phyloP scores from a whole-genome alignment of 2,797 vertebrate genomes.

The Muscicapa striata region DNA sequence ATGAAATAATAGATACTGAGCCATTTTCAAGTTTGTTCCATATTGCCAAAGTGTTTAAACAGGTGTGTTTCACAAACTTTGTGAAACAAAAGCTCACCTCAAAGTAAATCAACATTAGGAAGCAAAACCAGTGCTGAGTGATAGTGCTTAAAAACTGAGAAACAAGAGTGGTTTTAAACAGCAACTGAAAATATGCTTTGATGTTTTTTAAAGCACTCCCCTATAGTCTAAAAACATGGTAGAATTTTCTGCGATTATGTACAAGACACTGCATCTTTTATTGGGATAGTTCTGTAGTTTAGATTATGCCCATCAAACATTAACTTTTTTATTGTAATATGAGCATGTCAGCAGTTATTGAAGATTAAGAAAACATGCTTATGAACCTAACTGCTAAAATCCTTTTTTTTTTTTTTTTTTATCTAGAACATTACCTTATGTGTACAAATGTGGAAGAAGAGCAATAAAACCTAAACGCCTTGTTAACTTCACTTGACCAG shows the following conservation, averaged over 20 bases:
- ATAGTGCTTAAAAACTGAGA: slow-evolving; percentile 62
- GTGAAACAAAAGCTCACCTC: slow-evolving; percentile 61
- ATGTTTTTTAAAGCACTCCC: slow-evolving; percentile 19
- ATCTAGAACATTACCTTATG: background rate
- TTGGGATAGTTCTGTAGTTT: background rate
- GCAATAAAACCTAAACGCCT: background rate
- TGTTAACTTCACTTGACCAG: background rate
- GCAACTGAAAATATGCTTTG: slow-evolving; percentile 42
- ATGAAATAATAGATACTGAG: slow-evolving; percentile 70
- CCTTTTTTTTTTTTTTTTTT: background rate
- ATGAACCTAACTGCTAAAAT: background rate
- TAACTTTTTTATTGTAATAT: background rate
- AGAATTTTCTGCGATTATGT: background rate
- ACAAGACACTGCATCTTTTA: background rate
- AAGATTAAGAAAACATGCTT: background rate
- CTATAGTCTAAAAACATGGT: background rate
- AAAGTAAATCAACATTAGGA: slow-evolving; percentile 61
- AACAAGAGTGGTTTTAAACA: slow-evolving; percentile 56
- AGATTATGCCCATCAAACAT: background rate
- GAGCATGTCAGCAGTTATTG: background rate
- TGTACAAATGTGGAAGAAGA: background rate
- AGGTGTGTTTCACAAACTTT: slow-evolving; percentile 62
- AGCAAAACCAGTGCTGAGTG: slow-evolving; percentile 64
- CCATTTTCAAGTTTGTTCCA: slow-evolving; percentile 54
- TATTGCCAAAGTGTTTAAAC: slow-evolving; percentile 55